phyloP scores from a whole-genome alignment of 2,113 vertebrate species.

The Argyrosomus japonicus region DNA sequence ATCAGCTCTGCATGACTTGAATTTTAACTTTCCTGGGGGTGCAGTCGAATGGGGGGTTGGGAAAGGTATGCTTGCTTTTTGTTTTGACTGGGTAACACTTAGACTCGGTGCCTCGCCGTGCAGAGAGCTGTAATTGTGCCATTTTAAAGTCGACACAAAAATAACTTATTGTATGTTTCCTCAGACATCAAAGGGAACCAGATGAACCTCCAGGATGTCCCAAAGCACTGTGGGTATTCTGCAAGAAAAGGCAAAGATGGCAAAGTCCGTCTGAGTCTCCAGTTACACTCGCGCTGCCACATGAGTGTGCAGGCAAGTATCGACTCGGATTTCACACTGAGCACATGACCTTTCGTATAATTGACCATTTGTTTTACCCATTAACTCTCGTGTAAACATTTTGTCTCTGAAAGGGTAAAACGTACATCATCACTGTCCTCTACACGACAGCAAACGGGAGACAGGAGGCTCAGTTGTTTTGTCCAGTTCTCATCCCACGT shows the following conservation, averaged over 20 bases:
- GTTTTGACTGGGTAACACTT: constrained; percentile 19
- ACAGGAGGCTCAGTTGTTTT: constrained; percentile 74
- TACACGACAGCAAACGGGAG: constrained; percentile 67
- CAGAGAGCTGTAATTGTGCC: constrained; percentile 22
- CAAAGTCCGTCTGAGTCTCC: constrained; percentile 69
- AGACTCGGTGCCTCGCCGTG: background rate
- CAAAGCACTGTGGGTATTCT: constrained; percentile 82
- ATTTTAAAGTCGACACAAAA: constrained; percentile 5
- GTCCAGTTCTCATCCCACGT: constrained; percentile 58
- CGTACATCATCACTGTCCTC: constrained; percentile 70
- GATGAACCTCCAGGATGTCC: constrained; percentile 64
- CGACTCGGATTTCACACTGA: constrained; percentile 52
- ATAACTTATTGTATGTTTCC: constrained; percentile 6
- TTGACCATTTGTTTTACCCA: constrained; percentile 46
- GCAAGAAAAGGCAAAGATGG: constrained; percentile 69
- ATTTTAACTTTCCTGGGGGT: constrained; percentile 36
- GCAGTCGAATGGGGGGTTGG: background rate
- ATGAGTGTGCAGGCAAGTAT: constrained; percentile 81
- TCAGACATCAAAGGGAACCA: constrained; percentile 68
- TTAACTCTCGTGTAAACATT: constrained; percentile 41
- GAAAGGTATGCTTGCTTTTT: constrained; percentile 7
- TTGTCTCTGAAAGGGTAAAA: constrained; percentile 63
- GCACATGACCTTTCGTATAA: constrained; percentile 62
- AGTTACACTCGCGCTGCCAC: constrained; percentile 77
- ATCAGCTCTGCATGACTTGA: constrained; percentile 56